Percentiles rank a stretch among this genome's conserved stretches.
Evolutionary conservation across 2,797 vertebrate species (phyloP).

Genomic region (Botia kubotai): DNA sequence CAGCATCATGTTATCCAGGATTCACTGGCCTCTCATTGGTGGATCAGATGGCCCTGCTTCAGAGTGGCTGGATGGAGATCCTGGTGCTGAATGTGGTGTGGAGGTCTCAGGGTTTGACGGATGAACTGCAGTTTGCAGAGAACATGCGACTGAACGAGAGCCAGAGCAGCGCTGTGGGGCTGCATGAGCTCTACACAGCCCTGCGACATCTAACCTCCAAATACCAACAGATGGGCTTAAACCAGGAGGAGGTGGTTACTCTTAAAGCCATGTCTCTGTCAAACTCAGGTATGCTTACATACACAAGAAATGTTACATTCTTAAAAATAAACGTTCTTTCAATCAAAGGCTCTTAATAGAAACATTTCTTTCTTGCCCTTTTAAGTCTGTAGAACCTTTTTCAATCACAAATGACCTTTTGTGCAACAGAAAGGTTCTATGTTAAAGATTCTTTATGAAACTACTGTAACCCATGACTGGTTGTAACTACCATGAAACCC

Average conservation of each 20-base stretch:
- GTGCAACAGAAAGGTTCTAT: too few relatives aligned
- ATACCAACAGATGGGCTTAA: constrained; percentile 72
- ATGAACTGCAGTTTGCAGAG: constrained; percentile 73
- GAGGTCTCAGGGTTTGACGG: constrained; percentile 65
- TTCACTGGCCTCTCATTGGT: constrained; percentile 75
- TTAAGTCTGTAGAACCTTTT: too few relatives aligned
- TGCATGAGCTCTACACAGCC: constrained; percentile 69
- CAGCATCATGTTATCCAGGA: constrained; percentile 57
- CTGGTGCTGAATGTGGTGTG: constrained; percentile 76
- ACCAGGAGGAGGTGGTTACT: constrained; percentile 70
- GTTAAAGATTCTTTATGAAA: too few relatives aligned
- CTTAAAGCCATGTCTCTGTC: constrained; percentile 77
- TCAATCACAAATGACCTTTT: too few relatives aligned
- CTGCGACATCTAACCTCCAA: constrained; percentile 70
- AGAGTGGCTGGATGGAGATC: constrained; percentile 80
- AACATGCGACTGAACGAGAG: constrained; percentile 70
- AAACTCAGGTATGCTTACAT: constrained; percentile 71
- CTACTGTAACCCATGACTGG: too few relatives aligned
- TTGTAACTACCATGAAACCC: too few relatives aligned
- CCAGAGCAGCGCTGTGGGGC: constrained; percentile 67
- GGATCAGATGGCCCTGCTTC: constrained; percentile 79
- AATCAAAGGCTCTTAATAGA: too few relatives aligned
- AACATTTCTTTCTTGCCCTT: too few relatives aligned
- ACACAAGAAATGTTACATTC: background rate
- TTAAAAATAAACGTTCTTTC: too few relatives aligned